Percentiles rank a stretch among this genome's conserved stretches.
phyloP scores from a whole-genome alignment of 92 coral and sea anemone species.

The Zoanthus gigantus region DNA sequence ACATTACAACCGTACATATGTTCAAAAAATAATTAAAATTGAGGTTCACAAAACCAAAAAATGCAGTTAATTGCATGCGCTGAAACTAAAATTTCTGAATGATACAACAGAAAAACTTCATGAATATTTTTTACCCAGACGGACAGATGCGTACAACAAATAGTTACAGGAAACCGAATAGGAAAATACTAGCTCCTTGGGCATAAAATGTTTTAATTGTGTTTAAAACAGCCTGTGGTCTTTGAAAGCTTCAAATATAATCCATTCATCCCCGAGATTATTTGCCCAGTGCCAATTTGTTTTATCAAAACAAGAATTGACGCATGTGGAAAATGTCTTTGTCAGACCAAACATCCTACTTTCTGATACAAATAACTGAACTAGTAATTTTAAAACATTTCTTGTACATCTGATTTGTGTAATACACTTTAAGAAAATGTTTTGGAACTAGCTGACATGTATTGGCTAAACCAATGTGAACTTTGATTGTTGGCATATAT shows the following conservation, averaged over 20 bases:
- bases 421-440: background rate
- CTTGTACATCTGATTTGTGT: background rate
- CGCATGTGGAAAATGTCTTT: background rate
- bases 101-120: background rate
- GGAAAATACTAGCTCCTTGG: too few relatives aligned
- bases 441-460: background rate
- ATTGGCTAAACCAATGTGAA: background rate
- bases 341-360: background rate
- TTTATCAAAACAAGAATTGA: background rate
- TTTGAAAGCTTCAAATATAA: background rate
- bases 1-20: background rate
- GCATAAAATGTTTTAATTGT: too few relatives aligned
- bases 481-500: too few relatives aligned
- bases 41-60: background rate
- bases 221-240: background rate
- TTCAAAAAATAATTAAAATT: background rate
- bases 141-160: background rate
- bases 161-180: too few relatives aligned
- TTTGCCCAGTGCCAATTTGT: background rate
- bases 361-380: background rate
- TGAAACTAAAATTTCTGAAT: background rate
- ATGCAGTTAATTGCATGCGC: background rate
- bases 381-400: background rate
- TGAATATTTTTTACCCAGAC: background rate
- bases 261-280: background rate